Evolutionary conservation across 2,113 vertebrate genomes (phyloP).

Genomic region (Phodopus roborovskii): DNA sequence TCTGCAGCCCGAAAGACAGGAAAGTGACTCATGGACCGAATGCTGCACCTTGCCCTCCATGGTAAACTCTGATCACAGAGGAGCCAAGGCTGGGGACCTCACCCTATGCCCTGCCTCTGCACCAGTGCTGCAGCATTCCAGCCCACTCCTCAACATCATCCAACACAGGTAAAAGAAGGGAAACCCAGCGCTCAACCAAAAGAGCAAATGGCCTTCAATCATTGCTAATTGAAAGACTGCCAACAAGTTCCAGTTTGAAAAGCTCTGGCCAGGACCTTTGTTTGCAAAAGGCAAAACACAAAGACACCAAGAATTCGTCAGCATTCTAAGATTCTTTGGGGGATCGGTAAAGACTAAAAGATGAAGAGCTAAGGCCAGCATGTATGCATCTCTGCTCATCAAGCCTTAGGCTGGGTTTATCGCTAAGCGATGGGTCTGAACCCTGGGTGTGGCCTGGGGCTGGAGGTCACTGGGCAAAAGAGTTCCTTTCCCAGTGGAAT

Average conservation of each 20-base stretch:
- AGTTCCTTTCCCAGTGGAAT: neutral
- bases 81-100: neutral
- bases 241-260: slow-evolving; percentile 8
- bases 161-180: slow-evolving; percentile 73
- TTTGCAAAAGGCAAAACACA: neutral
- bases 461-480: neutral
- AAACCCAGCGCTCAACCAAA: neutral
- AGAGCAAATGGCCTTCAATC: slow-evolving; percentile 22
- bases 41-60: slow-evolving; percentile 61
- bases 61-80: neutral
- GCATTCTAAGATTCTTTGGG: slow-evolving; percentile 10
- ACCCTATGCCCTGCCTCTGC: slow-evolving; percentile 55
- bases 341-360: neutral
- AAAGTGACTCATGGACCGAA: neutral
- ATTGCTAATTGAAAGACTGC: slow-evolving; percentile 29
- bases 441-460: neutral
- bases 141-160: slow-evolving; percentile 33
- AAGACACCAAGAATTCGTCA: slow-evolving; percentile 44
- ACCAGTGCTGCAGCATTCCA: neutral
- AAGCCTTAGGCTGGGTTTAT: neutral
- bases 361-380: slow-evolving; percentile 19
- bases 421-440: neutral
- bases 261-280: slow-evolving; percentile 27
- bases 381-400: neutral
- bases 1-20: slow-evolving; percentile 2